Base-by-base conservation (phyloP, 2,888 invertebrate species). In the Trypoxylon attenuatum region DNA sequence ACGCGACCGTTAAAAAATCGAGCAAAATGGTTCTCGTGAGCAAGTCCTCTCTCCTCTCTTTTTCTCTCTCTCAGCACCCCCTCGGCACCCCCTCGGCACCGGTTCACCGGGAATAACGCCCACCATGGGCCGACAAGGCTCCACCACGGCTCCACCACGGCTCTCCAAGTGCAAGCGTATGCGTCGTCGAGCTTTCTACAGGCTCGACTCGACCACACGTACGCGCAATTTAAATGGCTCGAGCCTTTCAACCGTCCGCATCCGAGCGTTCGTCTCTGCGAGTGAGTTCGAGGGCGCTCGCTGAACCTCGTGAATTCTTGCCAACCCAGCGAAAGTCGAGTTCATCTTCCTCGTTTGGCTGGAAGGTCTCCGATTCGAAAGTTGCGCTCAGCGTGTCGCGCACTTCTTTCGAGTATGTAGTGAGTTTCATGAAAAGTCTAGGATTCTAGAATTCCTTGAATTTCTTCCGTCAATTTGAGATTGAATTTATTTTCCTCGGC, bases 1-100 rank as follows among this genome's bases (percentile, higher is more conserved):
- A 47, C 61, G 72, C 72, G 81, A 81, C 81, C 81, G 81, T 81
- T 81, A 79, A 81, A 81, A 81, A 79, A 80, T 76, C 56, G 72
- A 81, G 76, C 77, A 79, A 79, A 76, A 65, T 54, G 71, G 47
- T 57, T 54, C 21, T 33, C 27, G 33, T 53, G 25, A 46, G 43
- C 71, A 38, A 60, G 52, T 59, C 56, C 15, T 19, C 25, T 23
- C 13, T 8, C n/a, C n/a, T n/a, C n/a, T n/a, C n/a, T n/a, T n/a
- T n/a, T n/a, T n/a, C n/a, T n/a, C n/a, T n/a, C n/a, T n/a, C n/a
- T n/a, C n/a, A n/a, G n/a, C n/a, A n/a, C n/a, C n/a, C n/a, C n/a
- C n/a, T n/a, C n/a, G n/a, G 13, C 42, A n/a, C 15, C 52, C 25
- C 49, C 46, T 50, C 52, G 51, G 54, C 58, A 39, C 57, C 53